Base-by-base conservation (phyloP, 2,797 vertebrate genomes). In the Gymnodraco acuticeps region DNA sequence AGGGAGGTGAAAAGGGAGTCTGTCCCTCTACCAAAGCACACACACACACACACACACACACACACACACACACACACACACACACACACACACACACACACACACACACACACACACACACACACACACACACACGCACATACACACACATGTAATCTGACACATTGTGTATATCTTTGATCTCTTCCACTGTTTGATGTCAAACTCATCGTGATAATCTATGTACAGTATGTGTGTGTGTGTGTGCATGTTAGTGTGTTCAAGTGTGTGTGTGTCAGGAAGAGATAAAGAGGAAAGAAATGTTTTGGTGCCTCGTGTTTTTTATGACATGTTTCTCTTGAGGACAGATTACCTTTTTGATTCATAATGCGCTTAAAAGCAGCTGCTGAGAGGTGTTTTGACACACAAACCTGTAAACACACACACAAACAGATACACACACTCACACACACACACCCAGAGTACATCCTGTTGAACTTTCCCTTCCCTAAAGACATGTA, bases 1-100 rank as follows among this genome's bases (percentile, higher is more conserved):
- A 88, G 81, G 73, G 63, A 84, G 82, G 82, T 67, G 74, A 78
- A 83, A 76, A 64, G 77, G 66, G 70, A 82, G 75, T 66, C 68
- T 11, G 43, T 85, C 81, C 80, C 71, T 58, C 64, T 5, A 27
- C 4, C 4, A 5, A 27, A 5, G 4, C 27, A 47, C 27, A 38
- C 20, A 33, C 20, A 38, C 53, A 56, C 31, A 68, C 73, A 43
- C 51, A 41, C 23, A 53, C 17, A 9, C 8, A 10, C 69, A 19
- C 15, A 23, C 41, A 16, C 15, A 14, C 45, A 45, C 56, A 10
- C 19, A 12, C 16, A 31, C 20, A 41, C 53, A 54, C 43, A n/a
- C 41, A 53, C 19, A 15, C 45, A n/a, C 12, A 45, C 20, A 38
- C 51, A 50, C 33, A 47, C 52, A 33, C 54, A 23, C 52, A 45